These are phyloP conservation scores for Meliscaeva auricollis DNA, from an alignment of 2,888 invertebrate species.

Conservation along the genomic window DNA sequence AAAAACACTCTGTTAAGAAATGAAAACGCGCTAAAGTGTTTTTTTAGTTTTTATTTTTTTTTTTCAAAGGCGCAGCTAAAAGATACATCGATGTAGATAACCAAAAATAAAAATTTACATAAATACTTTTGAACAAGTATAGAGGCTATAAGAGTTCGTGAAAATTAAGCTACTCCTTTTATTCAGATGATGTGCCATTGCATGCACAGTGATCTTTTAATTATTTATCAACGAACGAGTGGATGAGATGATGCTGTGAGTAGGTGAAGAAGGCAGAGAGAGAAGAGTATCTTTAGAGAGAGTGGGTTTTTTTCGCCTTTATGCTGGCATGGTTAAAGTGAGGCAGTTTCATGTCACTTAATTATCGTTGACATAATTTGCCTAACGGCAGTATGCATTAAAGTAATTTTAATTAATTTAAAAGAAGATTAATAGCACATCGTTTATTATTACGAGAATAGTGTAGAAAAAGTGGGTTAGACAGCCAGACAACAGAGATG, in stretches of 20 bases:
- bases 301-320: neutral
- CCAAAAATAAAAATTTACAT: slow-evolving; percentile 39
- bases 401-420: slow-evolving; percentile 31
- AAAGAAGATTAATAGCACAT: slow-evolving; percentile 29
- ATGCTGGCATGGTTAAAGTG: neutral
- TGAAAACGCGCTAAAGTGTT: neutral
- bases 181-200: slow-evolving; percentile 4
- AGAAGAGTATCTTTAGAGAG: too few species aligned
- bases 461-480: slow-evolving; percentile 1
- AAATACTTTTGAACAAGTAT: slow-evolving; percentile 17
- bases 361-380: slow-evolving; percentile 37
- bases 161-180: slow-evolving; percentile 21
- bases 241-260: neutral
- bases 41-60: neutral
- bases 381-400: slow-evolving; percentile 7
- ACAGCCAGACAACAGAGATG: neutral
- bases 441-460: slow-evolving; percentile 19
- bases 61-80: slow-evolving; percentile 13
- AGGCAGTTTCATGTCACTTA: slow-evolving; percentile 18
- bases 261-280: neutral
- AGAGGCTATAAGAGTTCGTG: neutral
- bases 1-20: slow-evolving; percentile 9
- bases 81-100: slow-evolving; percentile 23
- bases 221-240: slow-evolving; percentile 27
- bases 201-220: slow-evolving; percentile 33